Conservation (phyloP, 2,888 invertebrate genomes). For the Siphlonurus alternatus region DNA sequence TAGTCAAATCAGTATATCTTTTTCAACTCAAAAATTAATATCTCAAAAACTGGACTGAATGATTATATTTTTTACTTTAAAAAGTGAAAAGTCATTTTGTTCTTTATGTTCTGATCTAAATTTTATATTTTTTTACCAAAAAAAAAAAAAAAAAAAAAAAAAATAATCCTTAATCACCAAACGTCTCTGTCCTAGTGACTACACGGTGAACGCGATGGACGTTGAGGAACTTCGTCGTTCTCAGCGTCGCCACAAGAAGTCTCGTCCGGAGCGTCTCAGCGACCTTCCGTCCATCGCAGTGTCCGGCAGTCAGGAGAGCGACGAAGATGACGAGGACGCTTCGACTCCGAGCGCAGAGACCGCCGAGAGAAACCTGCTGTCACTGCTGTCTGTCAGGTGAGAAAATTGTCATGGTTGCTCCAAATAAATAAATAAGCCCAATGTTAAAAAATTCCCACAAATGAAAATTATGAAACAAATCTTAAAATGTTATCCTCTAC, state of each 20-base stretch:
- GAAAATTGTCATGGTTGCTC: slow-evolving; percentile 28
- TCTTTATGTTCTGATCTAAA: too few species aligned
- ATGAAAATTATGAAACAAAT: too few species aligned
- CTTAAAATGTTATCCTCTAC: too few species aligned
- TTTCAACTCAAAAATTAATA: too few species aligned
- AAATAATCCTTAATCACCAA: too few species aligned
- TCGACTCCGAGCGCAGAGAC: slow-evolving; percentile 72
- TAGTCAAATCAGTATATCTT: too few species aligned
- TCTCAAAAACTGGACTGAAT: too few species aligned
- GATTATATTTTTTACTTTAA: too few species aligned
- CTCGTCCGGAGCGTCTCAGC: slow-evolving; percentile 26
- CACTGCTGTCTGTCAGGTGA: slow-evolving; percentile 55
- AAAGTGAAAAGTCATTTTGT: too few species aligned
- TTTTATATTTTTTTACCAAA: too few species aligned
- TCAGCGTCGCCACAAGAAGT: slow-evolving; percentile 46
- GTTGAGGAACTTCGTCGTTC: slow-evolving; percentile 67
- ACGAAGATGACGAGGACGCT: slow-evolving; percentile 42
- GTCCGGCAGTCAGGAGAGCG: slow-evolving; percentile 46
- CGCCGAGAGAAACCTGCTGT: slow-evolving; percentile 55
- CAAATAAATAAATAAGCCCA: not conserved
- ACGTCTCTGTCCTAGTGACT: slow-evolving; percentile 60
- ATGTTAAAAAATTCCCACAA: too few species aligned
- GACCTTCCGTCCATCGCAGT: slow-evolving; percentile 18
- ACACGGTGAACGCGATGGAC: slow-evolving; percentile 77
- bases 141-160: too few species aligned